These are phyloP conservation scores for Remorina albescens DNA, from an alignment of 2,797 vertebrate genomes.

Conservation along the genomic window DNA sequence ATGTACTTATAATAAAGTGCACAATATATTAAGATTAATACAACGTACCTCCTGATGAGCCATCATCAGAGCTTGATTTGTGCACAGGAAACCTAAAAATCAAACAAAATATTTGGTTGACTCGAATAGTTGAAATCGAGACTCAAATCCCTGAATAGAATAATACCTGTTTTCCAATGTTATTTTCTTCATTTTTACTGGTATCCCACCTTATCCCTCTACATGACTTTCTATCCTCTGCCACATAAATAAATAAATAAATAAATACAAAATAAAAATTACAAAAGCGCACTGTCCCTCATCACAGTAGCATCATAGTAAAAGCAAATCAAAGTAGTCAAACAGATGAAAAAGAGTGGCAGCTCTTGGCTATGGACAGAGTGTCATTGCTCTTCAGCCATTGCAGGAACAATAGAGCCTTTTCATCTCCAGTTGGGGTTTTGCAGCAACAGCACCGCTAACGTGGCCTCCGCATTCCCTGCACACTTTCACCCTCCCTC, in stretches of 20 bases:
- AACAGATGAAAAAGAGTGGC: conserved; percentile 59
- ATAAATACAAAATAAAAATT: conserved; percentile 21
- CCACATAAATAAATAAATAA: neutral
- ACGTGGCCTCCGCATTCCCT: conserved; percentile 76
- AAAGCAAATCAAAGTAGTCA: conserved; percentile 57
- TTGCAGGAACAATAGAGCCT: conserved; percentile 78
- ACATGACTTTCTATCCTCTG: conserved; percentile 35
- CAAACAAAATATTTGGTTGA: conserved; percentile 18
- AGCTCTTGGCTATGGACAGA: conserved; percentile 69
- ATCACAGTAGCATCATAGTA: conserved; percentile 52
- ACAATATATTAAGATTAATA: neutral
- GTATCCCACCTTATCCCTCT: conserved; percentile 64
- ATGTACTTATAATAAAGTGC: neutral
- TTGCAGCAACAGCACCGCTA: conserved; percentile 69
- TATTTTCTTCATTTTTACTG: conserved; percentile 77
- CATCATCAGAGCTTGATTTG: conserved; percentile 95
- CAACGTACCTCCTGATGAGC: conserved; percentile 90
- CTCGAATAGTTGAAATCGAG: neutral
- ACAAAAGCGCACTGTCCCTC: conserved; percentile 57
- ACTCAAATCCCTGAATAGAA: neutral
- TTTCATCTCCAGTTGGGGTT: conserved; percentile 73
- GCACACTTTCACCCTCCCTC: conserved; percentile 65
- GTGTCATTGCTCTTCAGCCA: conserved; percentile 72
- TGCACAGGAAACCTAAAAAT: conserved; percentile 89
- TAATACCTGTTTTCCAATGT: conserved; percentile 78